Evolutionary conservation across 2,888 invertebrate species (phyloP).

Genomic region (Ferrisia virgata): DNA sequence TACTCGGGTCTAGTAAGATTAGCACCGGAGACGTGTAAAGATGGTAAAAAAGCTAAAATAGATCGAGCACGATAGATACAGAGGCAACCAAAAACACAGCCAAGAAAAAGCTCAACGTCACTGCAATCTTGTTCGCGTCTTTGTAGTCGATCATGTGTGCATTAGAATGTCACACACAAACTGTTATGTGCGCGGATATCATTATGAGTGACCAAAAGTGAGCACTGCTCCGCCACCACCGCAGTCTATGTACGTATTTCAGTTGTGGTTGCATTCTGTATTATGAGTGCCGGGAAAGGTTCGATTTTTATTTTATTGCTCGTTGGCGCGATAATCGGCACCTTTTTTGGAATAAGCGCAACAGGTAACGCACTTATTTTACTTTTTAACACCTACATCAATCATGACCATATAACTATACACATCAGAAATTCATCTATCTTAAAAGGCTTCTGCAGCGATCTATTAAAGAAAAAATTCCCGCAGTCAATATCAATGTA

Average conservation of each 20-base stretch:
- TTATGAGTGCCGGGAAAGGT: constrained; percentile 44
- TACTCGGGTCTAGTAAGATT: not conserved
- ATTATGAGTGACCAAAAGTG: constrained; percentile 41
- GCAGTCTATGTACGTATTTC: constrained; percentile 41
- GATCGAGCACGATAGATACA: constrained; percentile 34
- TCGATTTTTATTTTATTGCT: constrained; percentile 41
- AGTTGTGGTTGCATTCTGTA: constrained; percentile 42
- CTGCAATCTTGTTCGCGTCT: constrained; percentile 15
- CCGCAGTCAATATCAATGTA: no score
- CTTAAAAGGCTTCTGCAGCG: no score
- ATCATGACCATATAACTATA: no score
- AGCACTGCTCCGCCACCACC: constrained; percentile 31
- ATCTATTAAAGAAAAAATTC: no score
- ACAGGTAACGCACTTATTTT: constrained; percentile 21
- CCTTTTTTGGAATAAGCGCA: constrained; percentile 36
- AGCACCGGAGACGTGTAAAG: not conserved
- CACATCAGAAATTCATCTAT: no score
- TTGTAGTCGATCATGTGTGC: constrained; percentile 38
- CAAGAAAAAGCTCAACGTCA: constrained; percentile 31
- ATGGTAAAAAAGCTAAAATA: constrained; percentile 36
- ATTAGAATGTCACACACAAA: constrained; percentile 35
- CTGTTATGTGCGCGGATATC: constrained; percentile 36
- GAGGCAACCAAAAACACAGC: not conserved
- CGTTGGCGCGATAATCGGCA: constrained; percentile 43
- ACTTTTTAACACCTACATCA: not conserved